A percentile compares a stretch with the other conserved stretches of the same genome.
phyloP scores from a whole-genome alignment of 2,113 vertebrate species.

The Chitala chitala region DNA sequence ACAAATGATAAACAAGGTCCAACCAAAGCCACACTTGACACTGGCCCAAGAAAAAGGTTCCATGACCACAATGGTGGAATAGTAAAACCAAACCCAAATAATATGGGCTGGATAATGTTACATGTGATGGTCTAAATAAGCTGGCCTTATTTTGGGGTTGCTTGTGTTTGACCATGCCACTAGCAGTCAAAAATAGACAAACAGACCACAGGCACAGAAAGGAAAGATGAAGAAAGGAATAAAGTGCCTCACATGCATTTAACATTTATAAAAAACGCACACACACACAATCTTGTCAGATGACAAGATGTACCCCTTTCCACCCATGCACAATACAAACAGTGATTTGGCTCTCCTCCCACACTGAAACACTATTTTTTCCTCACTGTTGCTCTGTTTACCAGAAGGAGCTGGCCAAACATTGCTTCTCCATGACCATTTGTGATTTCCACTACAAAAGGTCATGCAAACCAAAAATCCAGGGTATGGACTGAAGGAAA shows the following conservation, averaged over 20 bases:
- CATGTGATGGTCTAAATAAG: conserved; percentile 66
- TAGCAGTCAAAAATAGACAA: conserved; percentile 42
- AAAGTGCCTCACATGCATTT: not conserved
- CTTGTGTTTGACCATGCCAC: conserved; percentile 60
- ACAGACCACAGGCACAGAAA: not conserved
- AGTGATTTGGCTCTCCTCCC: conserved; percentile 44
- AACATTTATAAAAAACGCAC: conserved; percentile 23
- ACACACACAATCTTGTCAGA: not conserved
- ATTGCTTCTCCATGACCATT: conserved; percentile 86
- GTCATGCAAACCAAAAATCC: conserved; percentile 55
- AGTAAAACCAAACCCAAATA: conserved; percentile 59
- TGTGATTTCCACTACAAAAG: conserved; percentile 86
- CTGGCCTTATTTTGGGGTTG: conserved; percentile 55
- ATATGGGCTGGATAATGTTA: conserved; percentile 69
- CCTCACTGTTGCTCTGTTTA: conserved; percentile 61
- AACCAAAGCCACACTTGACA: conserved; percentile 50
- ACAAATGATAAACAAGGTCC: conserved; percentile 45
- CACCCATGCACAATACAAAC: conserved; percentile 2
- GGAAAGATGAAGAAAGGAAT: not conserved
- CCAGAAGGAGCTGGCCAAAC: conserved; percentile 59
- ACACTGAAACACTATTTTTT: conserved; percentile 69
- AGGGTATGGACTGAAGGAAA: conserved; percentile 76
- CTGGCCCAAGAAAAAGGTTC: conserved; percentile 45
- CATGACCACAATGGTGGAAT: conserved; percentile 47
- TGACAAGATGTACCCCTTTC: not conserved